These are phyloP conservation scores for Orcinus orca DNA, from an alignment of 2,113 vertebrate species.

Conservation along the genomic window DNA sequence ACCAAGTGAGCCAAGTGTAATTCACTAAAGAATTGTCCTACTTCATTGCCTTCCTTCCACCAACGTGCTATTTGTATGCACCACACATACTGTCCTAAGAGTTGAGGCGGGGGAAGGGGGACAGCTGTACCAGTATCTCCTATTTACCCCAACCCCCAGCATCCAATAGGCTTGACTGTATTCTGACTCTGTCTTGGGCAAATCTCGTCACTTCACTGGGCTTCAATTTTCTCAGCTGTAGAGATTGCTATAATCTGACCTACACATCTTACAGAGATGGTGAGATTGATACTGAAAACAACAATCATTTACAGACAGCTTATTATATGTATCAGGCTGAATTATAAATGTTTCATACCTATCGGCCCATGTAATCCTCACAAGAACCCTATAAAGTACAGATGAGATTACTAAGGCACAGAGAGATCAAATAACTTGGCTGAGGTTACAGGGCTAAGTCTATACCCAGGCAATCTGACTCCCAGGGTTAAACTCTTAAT, in stretches of 20 bases:
- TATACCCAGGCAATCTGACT: background rate
- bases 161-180: background rate
- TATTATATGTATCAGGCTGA: background rate
- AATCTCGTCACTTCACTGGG: background rate
- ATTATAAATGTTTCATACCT: slow-evolving; percentile 28
- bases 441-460: background rate
- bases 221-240: slow-evolving; percentile 21
- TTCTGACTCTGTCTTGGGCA: background rate
- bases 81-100: background rate
- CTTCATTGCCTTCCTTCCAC: background rate
- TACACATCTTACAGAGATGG: background rate
- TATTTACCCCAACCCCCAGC: background rate
- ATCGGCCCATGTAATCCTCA: slow-evolving; percentile 10
- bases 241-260: background rate
- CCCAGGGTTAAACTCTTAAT: background rate
- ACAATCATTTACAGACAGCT: background rate
- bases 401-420: background rate
- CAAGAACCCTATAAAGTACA: background rate
- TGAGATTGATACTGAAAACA: background rate
- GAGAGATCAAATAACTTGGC: slow-evolving; percentile 29
- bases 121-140: background rate
- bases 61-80: background rate
- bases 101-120: background rate
- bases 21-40: background rate
- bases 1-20: background rate